These are phyloP conservation scores for Hyperoplus lanceolatus DNA, from an alignment of 2,797 vertebrate genomes.

Conservation along the genomic window DNA sequence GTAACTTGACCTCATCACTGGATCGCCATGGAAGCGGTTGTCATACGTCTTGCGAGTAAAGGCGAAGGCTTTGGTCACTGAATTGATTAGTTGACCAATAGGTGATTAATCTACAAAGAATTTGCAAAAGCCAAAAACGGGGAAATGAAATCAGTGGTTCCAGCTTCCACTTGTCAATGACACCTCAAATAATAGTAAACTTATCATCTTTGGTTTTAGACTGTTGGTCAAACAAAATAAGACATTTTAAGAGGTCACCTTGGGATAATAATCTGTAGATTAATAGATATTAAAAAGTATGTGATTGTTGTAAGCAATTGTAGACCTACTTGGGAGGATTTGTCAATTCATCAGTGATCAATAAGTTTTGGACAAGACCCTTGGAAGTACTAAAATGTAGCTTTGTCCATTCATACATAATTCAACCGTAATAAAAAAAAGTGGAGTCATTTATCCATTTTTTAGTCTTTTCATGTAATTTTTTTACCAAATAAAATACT, in stretches of 20 bases:
- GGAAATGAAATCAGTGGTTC: not conserved
- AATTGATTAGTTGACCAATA: not conserved
- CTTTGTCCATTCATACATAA: constrained; percentile 17
- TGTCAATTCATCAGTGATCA: constrained; percentile 42
- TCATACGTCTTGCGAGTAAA: not conserved
- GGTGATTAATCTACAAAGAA: not conserved
- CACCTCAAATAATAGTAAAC: not conserved
- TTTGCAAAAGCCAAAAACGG: not conserved
- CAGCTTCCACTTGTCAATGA: not conserved
- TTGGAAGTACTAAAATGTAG: not conserved
- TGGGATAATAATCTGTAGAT: not conserved
- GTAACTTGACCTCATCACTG: not conserved
- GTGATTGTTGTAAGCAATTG: not conserved
- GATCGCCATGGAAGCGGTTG: not conserved
- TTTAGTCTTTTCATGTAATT: not conserved
- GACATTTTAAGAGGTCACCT: not conserved
- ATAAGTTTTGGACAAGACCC: constrained; percentile 12
- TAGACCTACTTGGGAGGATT: constrained; percentile 1
- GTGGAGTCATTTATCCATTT: constrained; percentile 18
- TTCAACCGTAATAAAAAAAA: constrained; percentile 1
- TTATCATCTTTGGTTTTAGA: not conserved
- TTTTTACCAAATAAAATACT: constrained; percentile 15
- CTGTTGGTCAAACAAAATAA: not conserved
- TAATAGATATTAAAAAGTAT: not conserved
- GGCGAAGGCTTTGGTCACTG: not conserved